Evolutionary conservation across 2,113 vertebrate species (phyloP).

Genomic region (Caloenas nicobarica): DNA sequence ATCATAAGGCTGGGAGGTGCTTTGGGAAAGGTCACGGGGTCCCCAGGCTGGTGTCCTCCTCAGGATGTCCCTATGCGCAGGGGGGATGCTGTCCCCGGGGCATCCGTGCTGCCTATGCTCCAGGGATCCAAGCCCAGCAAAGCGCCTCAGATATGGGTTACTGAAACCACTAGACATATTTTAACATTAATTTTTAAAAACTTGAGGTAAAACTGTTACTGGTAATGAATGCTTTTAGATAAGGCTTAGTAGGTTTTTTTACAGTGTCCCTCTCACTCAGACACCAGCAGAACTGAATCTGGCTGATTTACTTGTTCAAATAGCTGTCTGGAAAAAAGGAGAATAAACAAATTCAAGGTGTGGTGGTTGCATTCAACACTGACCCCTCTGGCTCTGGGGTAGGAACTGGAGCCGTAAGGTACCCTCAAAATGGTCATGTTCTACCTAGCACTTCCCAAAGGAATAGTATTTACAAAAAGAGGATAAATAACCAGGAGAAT

Average conservation of each 20-base stretch:
- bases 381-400: not conserved
- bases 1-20: not conserved
- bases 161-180: not conserved
- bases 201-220: slow-evolving; percentile 51
- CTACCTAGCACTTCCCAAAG: not conserved
- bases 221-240: not conserved
- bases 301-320: slow-evolving; percentile 16
- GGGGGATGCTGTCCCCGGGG: rapidly evolving
- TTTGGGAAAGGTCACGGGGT: not conserved
- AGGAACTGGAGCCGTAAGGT: not conserved
- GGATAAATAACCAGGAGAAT: not conserved
- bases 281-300: not conserved
- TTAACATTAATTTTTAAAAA: not conserved
- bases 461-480: not conserved
- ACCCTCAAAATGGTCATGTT: not conserved
- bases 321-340: slow-evolving; percentile 7
- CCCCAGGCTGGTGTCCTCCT: not conserved
- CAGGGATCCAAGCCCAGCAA: not conserved
- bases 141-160: not conserved
- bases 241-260: slow-evolving; percentile 48
- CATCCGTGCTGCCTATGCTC: not conserved
- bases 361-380: not conserved
- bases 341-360: not conserved
- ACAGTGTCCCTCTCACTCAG: not conserved
- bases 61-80: not conserved